Evolutionary conservation across 2,888 invertebrate genomes (phyloP).

Genomic region (Drosophila neoperkinsi): DNA sequence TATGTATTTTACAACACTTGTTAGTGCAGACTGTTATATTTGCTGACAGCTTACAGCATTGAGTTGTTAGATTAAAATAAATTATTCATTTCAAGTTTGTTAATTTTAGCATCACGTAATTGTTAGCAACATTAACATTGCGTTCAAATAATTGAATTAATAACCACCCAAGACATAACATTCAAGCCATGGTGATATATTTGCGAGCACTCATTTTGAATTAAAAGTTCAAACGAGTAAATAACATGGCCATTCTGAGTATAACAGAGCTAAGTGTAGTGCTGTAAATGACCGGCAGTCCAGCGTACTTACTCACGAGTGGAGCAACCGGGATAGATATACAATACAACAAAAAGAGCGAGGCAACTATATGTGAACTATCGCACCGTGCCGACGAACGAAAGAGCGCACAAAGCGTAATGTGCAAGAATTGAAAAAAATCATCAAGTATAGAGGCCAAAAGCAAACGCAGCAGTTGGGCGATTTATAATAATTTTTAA

Average conservation of each 20-base stretch:
- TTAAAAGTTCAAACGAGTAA: slow-evolving; percentile 44
- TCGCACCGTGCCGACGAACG: slow-evolving; percentile 73
- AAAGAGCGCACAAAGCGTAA: slow-evolving; percentile 77
- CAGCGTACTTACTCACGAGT: neutral
- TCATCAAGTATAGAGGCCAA: slow-evolving; percentile 83
- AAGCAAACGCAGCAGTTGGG: slow-evolving; percentile 70
- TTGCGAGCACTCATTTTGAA: slow-evolving; percentile 1
- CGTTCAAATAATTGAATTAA: slow-evolving; percentile 14
- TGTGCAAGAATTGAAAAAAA: slow-evolving; percentile 76
- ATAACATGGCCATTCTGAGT: slow-evolving; percentile 26
- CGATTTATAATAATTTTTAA: slow-evolving; percentile 59
- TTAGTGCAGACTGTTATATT: neutral
- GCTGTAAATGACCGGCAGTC: slow-evolving; percentile 41
- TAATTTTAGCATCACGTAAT: neutral
- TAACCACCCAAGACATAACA: neutral
- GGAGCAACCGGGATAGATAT: slow-evolving; percentile 37
- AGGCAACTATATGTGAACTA: slow-evolving; percentile 36
- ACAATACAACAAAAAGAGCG: slow-evolving; percentile 27
- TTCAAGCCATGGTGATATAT: neutral
- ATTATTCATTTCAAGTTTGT: neutral
- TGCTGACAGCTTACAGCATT: neutral
- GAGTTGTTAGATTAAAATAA: neutral
- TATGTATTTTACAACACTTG: neutral
- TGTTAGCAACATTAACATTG: neutral
- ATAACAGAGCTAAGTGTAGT: slow-evolving; percentile 3